Evolutionary conservation across 2,888 invertebrate species (phyloP).

Genomic region (Sarcophaga rosellei): DNA sequence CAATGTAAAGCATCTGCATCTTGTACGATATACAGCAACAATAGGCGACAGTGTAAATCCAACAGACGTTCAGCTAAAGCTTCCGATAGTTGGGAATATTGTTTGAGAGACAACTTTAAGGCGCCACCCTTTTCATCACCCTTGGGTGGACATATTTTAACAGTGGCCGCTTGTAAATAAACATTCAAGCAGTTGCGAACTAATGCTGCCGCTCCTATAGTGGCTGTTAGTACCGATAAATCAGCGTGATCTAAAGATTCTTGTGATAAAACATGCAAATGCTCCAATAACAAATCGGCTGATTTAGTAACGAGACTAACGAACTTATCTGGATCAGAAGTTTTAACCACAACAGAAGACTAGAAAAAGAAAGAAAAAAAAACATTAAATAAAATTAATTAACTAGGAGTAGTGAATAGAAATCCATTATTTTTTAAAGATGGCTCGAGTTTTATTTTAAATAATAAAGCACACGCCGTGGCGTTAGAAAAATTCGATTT

Average conservation of each 20-base stretch:
- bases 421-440: too few relatives aligned
- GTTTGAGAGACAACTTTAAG: constrained; percentile 85
- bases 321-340: constrained; percentile 90
- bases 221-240: constrained; percentile 89
- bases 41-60: constrained; percentile 89
- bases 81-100: constrained; percentile 91
- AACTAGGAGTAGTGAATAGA: too few relatives aligned
- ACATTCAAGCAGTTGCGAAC: constrained; percentile 90
- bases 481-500: too few relatives aligned
- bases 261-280: constrained; percentile 89
- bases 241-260: constrained; percentile 93
- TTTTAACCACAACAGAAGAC: constrained; percentile 85
- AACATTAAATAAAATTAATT: constrained; percentile 49
- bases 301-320: constrained; percentile 87
- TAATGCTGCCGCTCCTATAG: constrained; percentile 90
- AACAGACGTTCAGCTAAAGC: constrained; percentile 91
- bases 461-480: too few relatives aligned
- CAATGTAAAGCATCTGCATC: constrained; percentile 91
- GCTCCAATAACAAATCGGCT: constrained; percentile 87
- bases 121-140: constrained; percentile 81
- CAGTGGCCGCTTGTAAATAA: constrained; percentile 84
- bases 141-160: constrained; percentile 79
- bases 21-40: constrained; percentile 90
- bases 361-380: constrained; percentile 78
- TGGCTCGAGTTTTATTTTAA: too few relatives aligned